These are phyloP conservation scores for Ectemnius lituratus DNA, from an alignment of 2,888 invertebrate species.

Conservation along the genomic window DNA sequence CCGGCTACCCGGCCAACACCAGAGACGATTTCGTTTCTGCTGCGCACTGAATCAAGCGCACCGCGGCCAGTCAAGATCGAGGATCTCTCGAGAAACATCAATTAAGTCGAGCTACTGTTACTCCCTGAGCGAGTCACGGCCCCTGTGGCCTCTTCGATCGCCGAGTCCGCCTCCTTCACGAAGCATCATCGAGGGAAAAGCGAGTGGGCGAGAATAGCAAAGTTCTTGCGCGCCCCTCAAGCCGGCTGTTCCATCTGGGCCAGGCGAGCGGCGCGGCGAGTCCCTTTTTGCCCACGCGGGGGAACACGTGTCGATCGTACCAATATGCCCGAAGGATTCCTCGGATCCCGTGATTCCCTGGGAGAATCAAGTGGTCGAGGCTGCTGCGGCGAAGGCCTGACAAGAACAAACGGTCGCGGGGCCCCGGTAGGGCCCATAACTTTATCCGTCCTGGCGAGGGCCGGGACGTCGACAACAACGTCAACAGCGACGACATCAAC, in stretches of 20 bases:
- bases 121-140: background rate
- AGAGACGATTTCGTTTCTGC: constrained; percentile 18
- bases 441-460: constrained; percentile 57
- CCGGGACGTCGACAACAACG: constrained; percentile 47
- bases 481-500: constrained; percentile 40
- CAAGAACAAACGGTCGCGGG: constrained; percentile 40
- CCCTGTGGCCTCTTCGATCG: background rate
- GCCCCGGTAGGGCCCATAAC: constrained; percentile 57
- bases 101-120: background rate
- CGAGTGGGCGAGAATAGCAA: constrained; percentile 11
- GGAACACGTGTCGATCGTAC: constrained; percentile 23
- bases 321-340: constrained; percentile 22
- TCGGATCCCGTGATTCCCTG: constrained; percentile 13
- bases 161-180: background rate
- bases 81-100: constrained; percentile 3
- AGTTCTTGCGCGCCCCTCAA: constrained; percentile 34
- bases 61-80: constrained; percentile 6
- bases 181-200: constrained; percentile 1
- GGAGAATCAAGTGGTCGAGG: constrained; percentile 3
- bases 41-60: constrained; percentile 8
- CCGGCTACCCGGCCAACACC: constrained; percentile 27
- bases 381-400: constrained; percentile 15
- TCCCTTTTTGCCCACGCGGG: constrained; percentile 30
- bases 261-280: background rate
- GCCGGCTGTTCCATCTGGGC: constrained; percentile 15